A percentile compares a stretch with the other conserved stretches of the same genome.
These are phyloP conservation scores for Poecile montanus DNA, from an alignment of 2,797 vertebrate genomes.

Conservation along the genomic window DNA sequence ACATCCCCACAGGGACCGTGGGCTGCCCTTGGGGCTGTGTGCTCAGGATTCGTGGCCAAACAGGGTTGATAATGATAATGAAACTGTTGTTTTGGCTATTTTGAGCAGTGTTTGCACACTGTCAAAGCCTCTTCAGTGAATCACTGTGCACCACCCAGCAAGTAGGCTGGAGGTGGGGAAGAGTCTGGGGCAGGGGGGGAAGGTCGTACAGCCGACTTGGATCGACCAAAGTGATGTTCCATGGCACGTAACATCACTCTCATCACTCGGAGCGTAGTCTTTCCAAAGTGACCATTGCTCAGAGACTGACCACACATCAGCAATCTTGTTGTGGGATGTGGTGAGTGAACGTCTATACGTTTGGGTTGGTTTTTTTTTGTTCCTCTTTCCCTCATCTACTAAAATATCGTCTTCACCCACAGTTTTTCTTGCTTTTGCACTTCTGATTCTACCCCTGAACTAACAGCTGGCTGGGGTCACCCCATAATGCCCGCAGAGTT, in stretches of 20 bases:
- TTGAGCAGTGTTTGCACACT: neutral
- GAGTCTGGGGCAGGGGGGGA: neutral
- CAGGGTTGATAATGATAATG: neutral
- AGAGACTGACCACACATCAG: neutral
- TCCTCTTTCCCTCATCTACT: neutral
- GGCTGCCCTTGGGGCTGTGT: neutral
- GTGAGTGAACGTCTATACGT: neutral
- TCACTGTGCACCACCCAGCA: neutral
- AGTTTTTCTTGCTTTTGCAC: neutral
- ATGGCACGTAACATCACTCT: accelerated
- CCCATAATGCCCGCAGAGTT: accelerated
- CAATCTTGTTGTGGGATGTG: neutral
- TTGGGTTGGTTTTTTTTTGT: neutral
- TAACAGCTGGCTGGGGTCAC: neutral
- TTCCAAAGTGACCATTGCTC: neutral
- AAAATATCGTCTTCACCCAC: neutral
- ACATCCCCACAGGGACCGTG: neutral
- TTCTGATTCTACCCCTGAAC: neutral
- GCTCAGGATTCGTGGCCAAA: neutral
- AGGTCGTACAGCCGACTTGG: neutral
- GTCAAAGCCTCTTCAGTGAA: neutral
- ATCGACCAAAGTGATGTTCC: neutral
- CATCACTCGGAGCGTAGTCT: neutral
- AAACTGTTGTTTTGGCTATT: neutral
- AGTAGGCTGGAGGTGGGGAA: neutral